These are phyloP conservation scores for Calephelis perditalis DNA, from an alignment of 2,888 invertebrate species.

Conservation along the genomic window DNA sequence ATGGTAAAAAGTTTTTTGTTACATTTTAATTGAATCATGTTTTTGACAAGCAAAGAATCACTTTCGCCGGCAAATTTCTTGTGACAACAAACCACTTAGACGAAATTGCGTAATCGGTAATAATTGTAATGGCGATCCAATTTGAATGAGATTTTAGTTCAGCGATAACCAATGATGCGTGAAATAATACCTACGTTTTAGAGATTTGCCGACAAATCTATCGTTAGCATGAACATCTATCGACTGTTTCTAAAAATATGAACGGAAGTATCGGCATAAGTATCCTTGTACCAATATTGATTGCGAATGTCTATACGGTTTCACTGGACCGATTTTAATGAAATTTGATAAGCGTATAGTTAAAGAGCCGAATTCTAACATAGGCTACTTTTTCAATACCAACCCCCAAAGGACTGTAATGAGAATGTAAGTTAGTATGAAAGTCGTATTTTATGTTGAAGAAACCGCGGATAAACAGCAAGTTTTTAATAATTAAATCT, in stretches of 20 bases:
- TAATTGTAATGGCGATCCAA: conserved; percentile 63
- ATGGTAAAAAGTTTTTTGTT: conserved; percentile 4
- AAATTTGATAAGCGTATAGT: too few relatives aligned
- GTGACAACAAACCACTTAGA: conserved; percentile 24
- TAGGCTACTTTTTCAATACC: too few relatives aligned
- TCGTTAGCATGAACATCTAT: too few relatives aligned
- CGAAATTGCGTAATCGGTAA: conserved; percentile 33
- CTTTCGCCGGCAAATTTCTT: conserved; percentile 68
- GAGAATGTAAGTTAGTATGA: too few relatives aligned
- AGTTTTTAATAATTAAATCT: background rate
- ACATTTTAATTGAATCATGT: conserved; percentile 8
- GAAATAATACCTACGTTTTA: conserved; percentile 13
- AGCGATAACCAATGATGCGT: conserved; percentile 19
- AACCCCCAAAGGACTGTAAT: too few relatives aligned
- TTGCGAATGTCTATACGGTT: too few relatives aligned
- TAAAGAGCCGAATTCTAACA: too few relatives aligned
- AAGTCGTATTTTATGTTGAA: background rate
- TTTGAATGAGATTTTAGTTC: conserved; percentile 48
- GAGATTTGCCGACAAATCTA: too few relatives aligned
- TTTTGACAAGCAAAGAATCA: conserved; percentile 24
- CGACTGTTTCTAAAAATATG: too few relatives aligned
- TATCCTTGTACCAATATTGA: too few relatives aligned
- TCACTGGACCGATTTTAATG: too few relatives aligned
- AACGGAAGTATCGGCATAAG: too few relatives aligned
- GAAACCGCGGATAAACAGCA: background rate